phyloP scores from a whole-genome alignment of 2,113 vertebrate genomes.

The Oncorhynchus keta region DNA sequence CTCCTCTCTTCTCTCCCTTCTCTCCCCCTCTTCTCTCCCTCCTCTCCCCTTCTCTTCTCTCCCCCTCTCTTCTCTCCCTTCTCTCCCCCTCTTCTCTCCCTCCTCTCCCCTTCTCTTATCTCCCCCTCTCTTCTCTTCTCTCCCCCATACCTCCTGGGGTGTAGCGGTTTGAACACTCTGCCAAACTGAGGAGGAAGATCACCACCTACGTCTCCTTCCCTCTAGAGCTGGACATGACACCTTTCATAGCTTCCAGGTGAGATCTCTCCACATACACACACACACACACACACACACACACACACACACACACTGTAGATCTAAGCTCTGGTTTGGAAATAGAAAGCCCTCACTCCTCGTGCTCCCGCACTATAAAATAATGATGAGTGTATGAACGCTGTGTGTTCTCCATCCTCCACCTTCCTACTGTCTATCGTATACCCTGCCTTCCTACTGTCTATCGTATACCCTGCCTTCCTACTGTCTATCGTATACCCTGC shows the following conservation, averaged over 20 bases:
- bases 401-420: too few relatives aligned
- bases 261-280: not conserved
- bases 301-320: not conserved
- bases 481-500: too few relatives aligned
- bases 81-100: not conserved
- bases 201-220: conserved; percentile 98
- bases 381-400: too few relatives aligned
- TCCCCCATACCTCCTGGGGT: conserved; percentile 1
- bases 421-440: too few relatives aligned
- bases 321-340: too few relatives aligned
- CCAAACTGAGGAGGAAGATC: conserved; percentile 97
- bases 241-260: conserved; percentile 99
- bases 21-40: too few relatives aligned
- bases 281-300: not conserved
- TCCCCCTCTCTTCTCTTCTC: not conserved
- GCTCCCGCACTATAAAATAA: not conserved
- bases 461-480: too few relatives aligned
- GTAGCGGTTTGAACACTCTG: conserved; percentile 89
- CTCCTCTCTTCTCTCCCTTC: too few relatives aligned
- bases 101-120: too few relatives aligned
- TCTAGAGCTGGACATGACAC: conserved; percentile 98
- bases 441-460: too few relatives aligned
- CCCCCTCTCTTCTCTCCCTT: not conserved
- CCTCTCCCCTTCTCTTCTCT: too few relatives aligned
- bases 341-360: not conserved